Base-by-base conservation (phyloP, 1,140 invertebrate species). In the Philaenus spumarius region DNA sequence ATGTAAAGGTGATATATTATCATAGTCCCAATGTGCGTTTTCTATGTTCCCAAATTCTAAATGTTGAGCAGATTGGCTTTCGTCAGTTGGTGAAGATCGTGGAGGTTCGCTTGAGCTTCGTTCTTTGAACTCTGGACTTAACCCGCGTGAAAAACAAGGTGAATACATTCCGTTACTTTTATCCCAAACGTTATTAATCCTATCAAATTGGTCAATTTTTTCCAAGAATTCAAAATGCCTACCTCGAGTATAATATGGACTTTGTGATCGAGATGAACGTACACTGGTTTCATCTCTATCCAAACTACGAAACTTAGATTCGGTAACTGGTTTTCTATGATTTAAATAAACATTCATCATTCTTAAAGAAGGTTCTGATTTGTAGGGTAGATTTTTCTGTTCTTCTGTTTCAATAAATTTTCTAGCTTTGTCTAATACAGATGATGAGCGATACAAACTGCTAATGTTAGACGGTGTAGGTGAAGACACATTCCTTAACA, bases 251-350 rank as follows among this genome's bases (percentile, higher is more conserved):
- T 66, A 71, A 60, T 43, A 58, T 0, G 75, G 76, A 60, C 75
- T 78, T 0, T 72, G 71, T 48, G 71, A 74, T 39, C 75, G 63
- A 1, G 74, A 76, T 0, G 72, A 73, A 39, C 74, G 67, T 35
- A 73, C 24, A 42, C 56, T 58, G 1, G 47, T 39, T 1, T 46
- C 48, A 51, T 79, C 74, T 48, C 73, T 74, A 63, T 89, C 86
- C 73, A 82, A 80, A 59, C 77, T 78, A 65, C 78, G 79, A 70
- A 89, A 88, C 62, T 80, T 79, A 0, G 86, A 89, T 62, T 84
- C 78, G 2, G 80, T 82, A 0, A 88, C 86, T 14, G 85, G 83
- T 68, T 80, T 81, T 55, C 82, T 84, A 59, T 85, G 76, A 14
- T 79, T 73, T 35, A 89, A 72, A 68, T 87, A 88, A 14, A 81